These are phyloP conservation scores for Paguma larvata DNA, from an alignment of 2,797 vertebrate genomes.

Conservation along the genomic window DNA sequence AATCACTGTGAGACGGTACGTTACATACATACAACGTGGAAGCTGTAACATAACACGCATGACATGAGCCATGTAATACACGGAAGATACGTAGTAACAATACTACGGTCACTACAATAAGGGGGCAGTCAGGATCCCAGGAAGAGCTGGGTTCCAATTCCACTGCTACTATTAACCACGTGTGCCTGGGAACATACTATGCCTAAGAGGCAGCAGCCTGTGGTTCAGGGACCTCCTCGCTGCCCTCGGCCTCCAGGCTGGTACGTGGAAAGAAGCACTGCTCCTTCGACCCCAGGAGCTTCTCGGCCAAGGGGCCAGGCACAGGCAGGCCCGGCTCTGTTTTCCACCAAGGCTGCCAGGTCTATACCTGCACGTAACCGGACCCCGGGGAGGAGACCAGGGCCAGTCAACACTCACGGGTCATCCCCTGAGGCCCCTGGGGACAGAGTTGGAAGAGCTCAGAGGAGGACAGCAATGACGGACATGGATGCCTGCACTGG, in stretches of 20 bases:
- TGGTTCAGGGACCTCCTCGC: background rate
- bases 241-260: background rate
- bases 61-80: background rate
- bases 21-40: too few species aligned
- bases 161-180: accelerated
- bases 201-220: background rate
- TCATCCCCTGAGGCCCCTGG: background rate
- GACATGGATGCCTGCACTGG: background rate
- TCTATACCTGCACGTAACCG: background rate
- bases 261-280: background rate
- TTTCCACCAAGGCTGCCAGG: constrained; percentile 45
- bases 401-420: too few species aligned
- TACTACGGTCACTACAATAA: background rate
- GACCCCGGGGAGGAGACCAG: background rate
- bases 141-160: background rate
- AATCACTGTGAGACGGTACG: too few species aligned
- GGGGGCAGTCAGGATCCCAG: background rate
- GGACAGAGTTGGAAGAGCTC: background rate
- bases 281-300: background rate
- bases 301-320: background rate
- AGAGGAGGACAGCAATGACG: accelerated
- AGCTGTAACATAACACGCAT: background rate
- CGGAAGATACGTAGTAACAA: background rate
- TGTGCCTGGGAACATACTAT: accelerated
- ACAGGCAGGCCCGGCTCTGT: background rate